Evolutionary conservation across 2,888 invertebrate genomes (phyloP), one percentile per base, ranked within the genome.

Genomic region (Meloe dianella): DNA sequence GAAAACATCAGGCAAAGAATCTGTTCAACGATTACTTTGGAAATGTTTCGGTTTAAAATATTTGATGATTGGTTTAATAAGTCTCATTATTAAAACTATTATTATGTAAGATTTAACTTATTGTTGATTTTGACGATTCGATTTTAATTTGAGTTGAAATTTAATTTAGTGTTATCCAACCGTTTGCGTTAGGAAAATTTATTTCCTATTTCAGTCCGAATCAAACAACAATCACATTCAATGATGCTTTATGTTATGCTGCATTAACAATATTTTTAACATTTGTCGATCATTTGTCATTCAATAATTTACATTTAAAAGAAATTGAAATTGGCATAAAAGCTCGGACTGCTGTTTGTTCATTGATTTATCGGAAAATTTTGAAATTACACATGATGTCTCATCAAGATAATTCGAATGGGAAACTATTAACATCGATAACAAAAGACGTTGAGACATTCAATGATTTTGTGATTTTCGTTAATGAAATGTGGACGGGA

Each of bases 401-500:
- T 91, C 77, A 79, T 94, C 71, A 89, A 89, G 7, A 87, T 91
- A 77, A 92, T 93, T 92, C 92, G 8, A 84, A 86, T 47, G 90
- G 90, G 1, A 89, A 89, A 78, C 87, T 89, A 68, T 94, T 97
- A 35, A 97, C 96, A 78, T 87, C 97, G 17, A 86, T 98, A 63
- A 95, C 96, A 1, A 97, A 97, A 80, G 98, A 98, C 82, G 87
- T 94, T 57, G 89, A 94, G 75, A 95, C 96, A 81, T 83, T 95
- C 5, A 96, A 97, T 84, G 97, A 95, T 81, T 85, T 96, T 30
- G 91, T 92, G 5, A 96, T 96, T 79, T 87, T 96, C n/a, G 85
- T 97, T 65, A 94, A 96, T 1, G 97, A 96, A 80, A 97, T 97
- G 82, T 96, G 96, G 95, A 91, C 96, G 68, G 96, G 95, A 93